These are phyloP conservation scores for Bettongia penicillata DNA, from an alignment of 2,113 vertebrate genomes.

Conservation along the genomic window DNA sequence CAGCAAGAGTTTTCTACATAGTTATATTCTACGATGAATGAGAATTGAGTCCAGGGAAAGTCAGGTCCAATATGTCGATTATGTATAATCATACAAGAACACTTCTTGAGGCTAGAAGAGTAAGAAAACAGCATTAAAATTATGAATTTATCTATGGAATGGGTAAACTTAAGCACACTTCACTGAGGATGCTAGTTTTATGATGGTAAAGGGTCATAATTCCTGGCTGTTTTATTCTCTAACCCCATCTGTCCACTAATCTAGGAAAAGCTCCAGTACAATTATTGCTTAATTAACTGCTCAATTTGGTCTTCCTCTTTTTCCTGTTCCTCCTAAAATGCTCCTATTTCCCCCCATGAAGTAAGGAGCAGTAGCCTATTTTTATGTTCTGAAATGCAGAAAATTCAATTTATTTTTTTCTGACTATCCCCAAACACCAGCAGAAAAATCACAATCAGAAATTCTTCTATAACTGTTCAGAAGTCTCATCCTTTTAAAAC, in stretches of 20 bases:
- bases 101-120: constrained; percentile 82
- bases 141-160: constrained; percentile 31
- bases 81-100: constrained; percentile 86
- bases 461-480: constrained; percentile 32
- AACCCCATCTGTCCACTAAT: constrained; percentile 9
- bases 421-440: constrained; percentile 27
- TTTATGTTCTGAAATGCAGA: constrained; percentile 41
- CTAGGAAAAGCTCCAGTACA: constrained; percentile 2
- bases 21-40: constrained; percentile 92
- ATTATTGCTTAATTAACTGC: constrained; percentile 48
- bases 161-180: background rate
- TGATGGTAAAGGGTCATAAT: background rate
- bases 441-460: constrained; percentile 48
- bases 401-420: constrained; percentile 6
- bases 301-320: background rate
- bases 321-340: constrained; percentile 24
- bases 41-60: constrained; percentile 94
- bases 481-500: constrained; percentile 45
- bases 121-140: constrained; percentile 49
- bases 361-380: constrained; percentile 17
- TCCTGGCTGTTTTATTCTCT: constrained; percentile 2
- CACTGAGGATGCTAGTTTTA: background rate
- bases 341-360: background rate
- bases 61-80: constrained; percentile 88
- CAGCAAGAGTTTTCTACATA: constrained; percentile 88